phyloP scores from a whole-genome alignment of 1,140 invertebrate species.

The Euwallacea fornicatus region DNA sequence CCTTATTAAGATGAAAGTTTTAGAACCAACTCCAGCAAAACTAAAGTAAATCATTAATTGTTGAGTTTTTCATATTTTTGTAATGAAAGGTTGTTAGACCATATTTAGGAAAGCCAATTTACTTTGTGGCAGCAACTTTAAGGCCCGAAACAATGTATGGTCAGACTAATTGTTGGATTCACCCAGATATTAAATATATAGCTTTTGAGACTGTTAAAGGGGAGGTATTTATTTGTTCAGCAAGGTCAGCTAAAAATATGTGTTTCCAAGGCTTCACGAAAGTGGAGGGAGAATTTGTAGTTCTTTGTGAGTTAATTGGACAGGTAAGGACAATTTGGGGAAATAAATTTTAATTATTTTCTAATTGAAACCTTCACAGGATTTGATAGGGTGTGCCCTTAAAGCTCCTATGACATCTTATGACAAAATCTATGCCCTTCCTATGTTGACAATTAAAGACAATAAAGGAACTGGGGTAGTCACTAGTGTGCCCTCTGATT shows the following conservation, averaged over 20 bases:
- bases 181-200: slow-evolving; percentile 93
- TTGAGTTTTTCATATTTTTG: slow-evolving; percentile 18
- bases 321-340: slow-evolving; percentile 54
- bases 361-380: slow-evolving; percentile 48
- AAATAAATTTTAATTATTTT: background rate
- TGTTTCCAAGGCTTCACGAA: slow-evolving; percentile 90
- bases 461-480: slow-evolving; percentile 98
- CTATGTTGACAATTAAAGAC: slow-evolving; percentile 98
- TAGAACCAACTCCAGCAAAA: slow-evolving; percentile 73
- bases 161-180: slow-evolving; percentile 98
- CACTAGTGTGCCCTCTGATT: slow-evolving; percentile 97
- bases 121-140: slow-evolving; percentile 94
- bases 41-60: slow-evolving; percentile 60
- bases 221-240: slow-evolving; percentile 87
- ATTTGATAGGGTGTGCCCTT: slow-evolving; percentile 78
- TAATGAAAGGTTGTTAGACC: slow-evolving; percentile 54
- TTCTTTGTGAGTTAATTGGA: slow-evolving; percentile 73
- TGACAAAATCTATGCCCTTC: slow-evolving; percentile 87
- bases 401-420: slow-evolving; percentile 83
- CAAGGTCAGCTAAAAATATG: slow-evolving; percentile 91
- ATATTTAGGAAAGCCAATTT: slow-evolving; percentile 66
- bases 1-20: slow-evolving; percentile 90
- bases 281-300: slow-evolving; percentile 76
- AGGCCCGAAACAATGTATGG: slow-evolving; percentile 99
- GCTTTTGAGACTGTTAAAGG: slow-evolving; percentile 72